phyloP scores from a whole-genome alignment of 2,797 vertebrate genomes.

The Helarctos malayanus region DNA sequence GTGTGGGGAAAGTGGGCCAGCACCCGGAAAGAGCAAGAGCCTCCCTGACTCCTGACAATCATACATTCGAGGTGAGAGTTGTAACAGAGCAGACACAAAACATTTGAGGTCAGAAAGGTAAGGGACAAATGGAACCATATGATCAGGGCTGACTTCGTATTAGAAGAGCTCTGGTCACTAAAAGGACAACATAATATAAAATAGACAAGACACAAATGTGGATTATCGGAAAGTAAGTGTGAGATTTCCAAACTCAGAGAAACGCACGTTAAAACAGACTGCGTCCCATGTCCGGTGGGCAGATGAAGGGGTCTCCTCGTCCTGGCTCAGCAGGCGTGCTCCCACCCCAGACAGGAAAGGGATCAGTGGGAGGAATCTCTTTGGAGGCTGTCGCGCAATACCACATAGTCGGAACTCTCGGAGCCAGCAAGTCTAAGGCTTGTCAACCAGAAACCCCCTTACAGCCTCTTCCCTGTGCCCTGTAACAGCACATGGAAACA shows the following conservation, averaged over 20 bases:
- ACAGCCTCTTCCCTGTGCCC: neutral
- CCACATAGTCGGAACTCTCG: rapidly evolving
- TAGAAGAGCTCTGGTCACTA: neutral
- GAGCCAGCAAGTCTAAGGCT: neutral
- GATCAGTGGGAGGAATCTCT: neutral
- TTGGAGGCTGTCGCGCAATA: too few species aligned
- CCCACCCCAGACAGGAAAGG: rapidly evolving
- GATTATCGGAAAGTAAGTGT: neutral
- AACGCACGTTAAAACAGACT: neutral
- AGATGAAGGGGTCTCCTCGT: too few species aligned
- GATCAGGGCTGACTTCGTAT: neutral
- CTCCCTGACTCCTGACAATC: rapidly evolving
- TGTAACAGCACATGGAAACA: neutral
- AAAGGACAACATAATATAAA: neutral
- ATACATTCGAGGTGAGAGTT: neutral
- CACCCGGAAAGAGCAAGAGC: neutral
- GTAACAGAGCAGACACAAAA: neutral
- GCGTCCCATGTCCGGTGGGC: too few species aligned
- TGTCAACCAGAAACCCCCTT: neutral
- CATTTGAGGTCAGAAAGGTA: neutral
- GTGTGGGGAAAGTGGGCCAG: too few species aligned
- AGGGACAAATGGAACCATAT: neutral
- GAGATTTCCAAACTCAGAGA: neutral
- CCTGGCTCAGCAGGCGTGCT: rapidly evolving
- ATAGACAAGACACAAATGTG: neutral